Percentiles rank a stretch among this genome's conserved stretches.
Conservation (phyloP, 2,888 invertebrate genomes). For the Elmis aenea region DNA sequence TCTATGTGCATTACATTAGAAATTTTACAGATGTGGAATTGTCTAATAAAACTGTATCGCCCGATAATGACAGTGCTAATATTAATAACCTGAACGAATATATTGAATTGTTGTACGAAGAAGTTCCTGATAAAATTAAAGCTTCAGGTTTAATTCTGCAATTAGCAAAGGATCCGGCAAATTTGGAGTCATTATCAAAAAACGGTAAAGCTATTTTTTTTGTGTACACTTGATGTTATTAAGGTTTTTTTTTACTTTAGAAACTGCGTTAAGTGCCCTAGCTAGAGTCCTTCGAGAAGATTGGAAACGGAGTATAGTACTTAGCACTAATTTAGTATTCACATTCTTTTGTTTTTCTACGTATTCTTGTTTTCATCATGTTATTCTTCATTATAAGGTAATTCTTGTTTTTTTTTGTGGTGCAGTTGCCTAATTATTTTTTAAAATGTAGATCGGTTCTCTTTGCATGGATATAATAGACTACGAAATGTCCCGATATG, state of each 20-base stretch:
- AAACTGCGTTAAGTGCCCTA: conserved; percentile 91
- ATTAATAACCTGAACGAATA: conserved; percentile 89
- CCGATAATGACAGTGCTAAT: conserved; percentile 56
- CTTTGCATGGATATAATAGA: conserved; percentile 95
- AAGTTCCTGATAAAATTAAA: conserved; percentile 84
- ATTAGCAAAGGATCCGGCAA: conserved; percentile 88
- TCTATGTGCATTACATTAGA: too few relatives aligned
- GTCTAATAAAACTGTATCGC: conserved; percentile 18
- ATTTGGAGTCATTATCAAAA: conserved; percentile 85
- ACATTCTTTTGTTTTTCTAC: conserved; percentile 97
- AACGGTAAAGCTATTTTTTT: conserved; percentile 64
- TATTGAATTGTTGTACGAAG: conserved; percentile 94
- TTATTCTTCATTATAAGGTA: conserved; percentile 92
- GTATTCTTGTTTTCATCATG: conserved; percentile 90
- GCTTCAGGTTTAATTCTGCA: conserved; percentile 89
- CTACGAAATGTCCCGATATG: conserved; percentile 88
- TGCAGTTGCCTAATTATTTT: background rate
- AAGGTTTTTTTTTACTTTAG: conserved; percentile 48
- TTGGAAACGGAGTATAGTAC: conserved; percentile 93
- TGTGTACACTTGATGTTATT: conserved; percentile 4
- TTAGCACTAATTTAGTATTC: conserved; percentile 94
- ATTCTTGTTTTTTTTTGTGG: conserved; percentile 21
- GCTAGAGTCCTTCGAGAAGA: conserved; percentile 95
- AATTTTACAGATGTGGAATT: conserved; percentile 21
- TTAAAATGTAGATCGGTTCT: conserved; percentile 72